These are phyloP conservation scores for Drosophila kuntzei DNA, from an alignment of 2,888 invertebrate genomes.

Conservation along the genomic window DNA sequence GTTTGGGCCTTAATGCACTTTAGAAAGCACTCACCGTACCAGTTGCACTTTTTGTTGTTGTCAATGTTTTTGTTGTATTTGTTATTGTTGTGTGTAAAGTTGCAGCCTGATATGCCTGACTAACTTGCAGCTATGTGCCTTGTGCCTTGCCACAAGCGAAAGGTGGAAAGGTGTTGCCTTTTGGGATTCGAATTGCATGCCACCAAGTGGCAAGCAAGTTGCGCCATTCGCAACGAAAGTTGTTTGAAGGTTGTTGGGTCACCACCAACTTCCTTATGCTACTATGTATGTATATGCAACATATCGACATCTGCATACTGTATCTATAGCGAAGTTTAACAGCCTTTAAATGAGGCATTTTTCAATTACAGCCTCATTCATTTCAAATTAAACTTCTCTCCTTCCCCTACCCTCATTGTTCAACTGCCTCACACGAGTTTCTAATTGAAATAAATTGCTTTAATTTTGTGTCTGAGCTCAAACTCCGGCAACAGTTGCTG, in stretches of 20 bases:
- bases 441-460: constrained; percentile 78
- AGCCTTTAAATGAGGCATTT: constrained; percentile 45
- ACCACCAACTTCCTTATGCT: constrained; percentile 39
- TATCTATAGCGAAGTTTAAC: constrained; percentile 11
- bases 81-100: constrained; percentile 6
- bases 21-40: constrained; percentile 62
- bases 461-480: constrained; percentile 12
- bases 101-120: constrained; percentile 68
- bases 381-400: constrained; percentile 43
- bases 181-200: constrained; percentile 47
- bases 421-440: constrained; percentile 60
- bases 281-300: background rate
- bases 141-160: constrained; percentile 59
- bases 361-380: constrained; percentile 44
- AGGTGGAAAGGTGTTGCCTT: constrained; percentile 78
- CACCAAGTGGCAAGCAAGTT: constrained; percentile 27
- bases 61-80: constrained; percentile 2
- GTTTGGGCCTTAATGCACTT: constrained; percentile 41
- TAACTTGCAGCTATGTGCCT: constrained; percentile 64
- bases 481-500: background rate
- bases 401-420: constrained; percentile 6
- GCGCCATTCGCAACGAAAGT: constrained; percentile 63
- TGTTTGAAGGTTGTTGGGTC: constrained; percentile 75
- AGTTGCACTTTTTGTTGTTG: constrained; percentile 17
- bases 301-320: constrained; percentile 14